These are phyloP conservation scores for Barypeithes pellucidus DNA, from an alignment of 2,888 invertebrate species.

Conservation along the genomic window DNA sequence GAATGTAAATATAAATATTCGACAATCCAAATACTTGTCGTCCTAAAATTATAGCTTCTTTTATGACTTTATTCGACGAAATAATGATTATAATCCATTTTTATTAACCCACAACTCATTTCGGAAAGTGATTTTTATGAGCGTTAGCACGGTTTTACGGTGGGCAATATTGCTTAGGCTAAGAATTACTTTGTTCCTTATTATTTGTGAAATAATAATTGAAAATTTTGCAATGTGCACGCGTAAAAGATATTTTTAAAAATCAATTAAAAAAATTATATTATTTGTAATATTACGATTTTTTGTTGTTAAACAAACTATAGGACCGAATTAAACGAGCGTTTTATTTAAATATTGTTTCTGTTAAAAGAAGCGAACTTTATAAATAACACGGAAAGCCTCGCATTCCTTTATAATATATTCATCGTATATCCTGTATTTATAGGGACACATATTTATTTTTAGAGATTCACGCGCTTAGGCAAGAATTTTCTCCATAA, in stretches of 20 bases:
- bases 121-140: conserved; percentile 1
- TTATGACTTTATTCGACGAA: conserved; percentile 7
- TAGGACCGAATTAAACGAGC: too few relatives aligned
- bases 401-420: neutral
- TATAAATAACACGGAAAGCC: neutral
- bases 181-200: conserved; percentile 1
- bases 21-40: neutral
- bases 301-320: too few relatives aligned
- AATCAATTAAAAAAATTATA: too few relatives aligned
- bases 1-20: too few relatives aligned
- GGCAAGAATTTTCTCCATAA: conserved; percentile 37
- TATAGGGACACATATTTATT: conserved; percentile 34
- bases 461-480: conserved; percentile 26
- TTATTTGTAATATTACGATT: too few relatives aligned
- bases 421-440: conserved; percentile 21
- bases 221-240: neutral
- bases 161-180: neutral
- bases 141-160: conserved; percentile 1
- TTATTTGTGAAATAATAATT: neutral
- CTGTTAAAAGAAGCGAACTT: neutral
- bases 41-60: neutral
- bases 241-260: too few relatives aligned
- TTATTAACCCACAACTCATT: conserved; percentile 12
- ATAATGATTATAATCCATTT: conserved; percentile 10
- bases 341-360: neutral